These are phyloP conservation scores for Neoarius graeffei DNA, from an alignment of 2,113 vertebrate genomes.

Conservation along the genomic window DNA sequence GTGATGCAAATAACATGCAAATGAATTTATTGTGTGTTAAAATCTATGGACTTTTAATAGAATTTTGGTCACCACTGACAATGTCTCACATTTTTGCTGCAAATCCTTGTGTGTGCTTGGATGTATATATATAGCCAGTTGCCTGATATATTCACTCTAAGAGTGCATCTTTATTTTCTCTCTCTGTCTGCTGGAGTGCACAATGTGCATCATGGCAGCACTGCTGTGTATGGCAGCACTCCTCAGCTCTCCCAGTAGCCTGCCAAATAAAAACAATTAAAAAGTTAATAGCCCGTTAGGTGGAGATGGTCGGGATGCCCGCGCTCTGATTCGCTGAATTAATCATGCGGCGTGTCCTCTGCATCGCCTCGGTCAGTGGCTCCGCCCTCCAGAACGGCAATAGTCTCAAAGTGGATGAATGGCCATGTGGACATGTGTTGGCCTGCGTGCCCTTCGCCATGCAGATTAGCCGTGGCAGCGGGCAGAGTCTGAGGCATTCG, in stretches of 20 bases:
- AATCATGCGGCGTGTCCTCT: slow-evolving; percentile 42
- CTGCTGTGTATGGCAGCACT: slow-evolving; percentile 26
- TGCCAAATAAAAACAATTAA: slow-evolving; percentile 63
- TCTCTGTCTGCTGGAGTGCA: slow-evolving; percentile 34
- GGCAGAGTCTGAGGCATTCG: slow-evolving; percentile 37
- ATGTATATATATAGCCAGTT: neutral
- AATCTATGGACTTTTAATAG: neutral
- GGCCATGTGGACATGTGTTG: slow-evolving; percentile 41
- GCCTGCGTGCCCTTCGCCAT: slow-evolving; percentile 37
- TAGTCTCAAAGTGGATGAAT: neutral
- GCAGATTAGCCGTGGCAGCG: slow-evolving; percentile 49
- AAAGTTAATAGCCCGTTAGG: slow-evolving; percentile 57
- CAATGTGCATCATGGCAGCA: slow-evolving; percentile 18
- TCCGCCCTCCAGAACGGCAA: slow-evolving; percentile 9
- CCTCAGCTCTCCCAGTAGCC: slow-evolving; percentile 42
- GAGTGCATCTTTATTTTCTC: slow-evolving; percentile 14
- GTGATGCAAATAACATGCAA: neutral
- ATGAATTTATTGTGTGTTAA: neutral
- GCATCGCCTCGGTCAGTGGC: neutral
- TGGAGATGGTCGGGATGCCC: slow-evolving; percentile 47
- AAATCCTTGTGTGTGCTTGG: neutral
- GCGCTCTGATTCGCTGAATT: slow-evolving; percentile 53
- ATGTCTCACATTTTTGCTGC: neutral
- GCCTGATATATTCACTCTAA: neutral
- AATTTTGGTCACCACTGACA: neutral